A percentile compares a stretch with the other conserved stretches of the same genome.
Conservation (phyloP, 2,888 invertebrate species). For the Matsumyia berberina region DNA sequence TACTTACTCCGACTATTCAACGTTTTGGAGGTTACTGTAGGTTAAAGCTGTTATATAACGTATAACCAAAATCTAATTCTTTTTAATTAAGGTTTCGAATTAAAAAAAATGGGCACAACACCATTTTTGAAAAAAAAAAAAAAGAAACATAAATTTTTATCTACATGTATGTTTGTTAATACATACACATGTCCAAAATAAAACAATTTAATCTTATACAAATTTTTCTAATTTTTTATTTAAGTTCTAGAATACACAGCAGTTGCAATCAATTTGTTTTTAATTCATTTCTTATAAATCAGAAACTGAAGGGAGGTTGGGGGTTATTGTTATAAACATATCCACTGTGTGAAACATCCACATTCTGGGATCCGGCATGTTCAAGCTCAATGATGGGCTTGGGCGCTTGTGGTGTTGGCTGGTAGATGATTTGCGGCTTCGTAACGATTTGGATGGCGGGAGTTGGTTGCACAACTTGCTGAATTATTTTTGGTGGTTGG, state of each 20-base stretch:
- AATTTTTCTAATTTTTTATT: conserved; percentile 4
- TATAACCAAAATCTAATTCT: too few relatives aligned
- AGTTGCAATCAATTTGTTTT: background rate
- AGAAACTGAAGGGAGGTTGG: conserved; percentile 48
- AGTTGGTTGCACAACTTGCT: background rate
- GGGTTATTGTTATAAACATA: conserved; percentile 60
- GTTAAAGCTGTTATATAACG: too few relatives aligned
- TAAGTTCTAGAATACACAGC: conserved; percentile 1
- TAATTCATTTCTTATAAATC: background rate
- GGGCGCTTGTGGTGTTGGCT: conserved; percentile 8
- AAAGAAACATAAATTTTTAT: too few relatives aligned
- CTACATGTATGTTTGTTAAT: too few relatives aligned
- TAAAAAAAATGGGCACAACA: too few relatives aligned
- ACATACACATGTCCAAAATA: too few relatives aligned
- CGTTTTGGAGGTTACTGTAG: too few relatives aligned
- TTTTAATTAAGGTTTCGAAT: too few relatives aligned
- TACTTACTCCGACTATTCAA: too few relatives aligned
- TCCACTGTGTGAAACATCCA: conserved; percentile 10
- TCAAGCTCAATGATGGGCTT: background rate
- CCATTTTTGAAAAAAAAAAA: too few relatives aligned
- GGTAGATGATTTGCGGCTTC: background rate
- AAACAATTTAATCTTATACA: background rate
- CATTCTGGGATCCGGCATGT: conserved; percentile 1
- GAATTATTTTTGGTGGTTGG: conserved; percentile 6
- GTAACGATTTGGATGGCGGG: background rate